A percentile compares a stretch with the other conserved stretches of the same genome.
These are phyloP conservation scores for Amphipoea lucens DNA, from an alignment of 2,888 invertebrate genomes.

Conservation along the genomic window DNA sequence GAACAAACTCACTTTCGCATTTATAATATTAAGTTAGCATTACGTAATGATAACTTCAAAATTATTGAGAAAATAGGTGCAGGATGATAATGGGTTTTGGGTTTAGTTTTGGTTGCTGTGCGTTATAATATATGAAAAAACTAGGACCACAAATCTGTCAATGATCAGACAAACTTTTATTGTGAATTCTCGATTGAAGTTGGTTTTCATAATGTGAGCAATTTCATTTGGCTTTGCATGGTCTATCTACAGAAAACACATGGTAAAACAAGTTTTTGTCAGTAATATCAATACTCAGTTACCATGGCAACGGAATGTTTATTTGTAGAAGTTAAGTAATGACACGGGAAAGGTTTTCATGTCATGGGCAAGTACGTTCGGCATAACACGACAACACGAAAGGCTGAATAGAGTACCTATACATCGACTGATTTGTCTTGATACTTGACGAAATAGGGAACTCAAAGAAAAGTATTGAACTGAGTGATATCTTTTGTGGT, in stretches of 20 bases:
- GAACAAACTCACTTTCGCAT: too few species aligned
- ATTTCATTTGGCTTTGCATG: background rate
- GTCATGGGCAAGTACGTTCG: slow-evolving; percentile 41
- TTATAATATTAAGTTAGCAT: background rate
- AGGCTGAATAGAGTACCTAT: slow-evolving; percentile 10
- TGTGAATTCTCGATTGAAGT: background rate
- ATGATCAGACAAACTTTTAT: background rate
- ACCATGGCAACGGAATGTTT: slow-evolving; percentile 32
- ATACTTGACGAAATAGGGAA: background rate
- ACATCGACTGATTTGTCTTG: background rate
- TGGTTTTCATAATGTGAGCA: background rate
- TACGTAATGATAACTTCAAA: background rate
- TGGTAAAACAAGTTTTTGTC: background rate
- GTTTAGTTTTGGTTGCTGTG: background rate
- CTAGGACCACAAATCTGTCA: too few species aligned
- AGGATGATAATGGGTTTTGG: background rate
- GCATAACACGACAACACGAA: slow-evolving; percentile 34
- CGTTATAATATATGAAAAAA: too few species aligned
- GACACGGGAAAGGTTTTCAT: slow-evolving; percentile 39
- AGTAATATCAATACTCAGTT: slow-evolving; percentile 8
- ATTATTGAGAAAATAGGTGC: too few species aligned
- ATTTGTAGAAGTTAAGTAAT: slow-evolving; percentile 34
- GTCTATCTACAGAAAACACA: background rate
- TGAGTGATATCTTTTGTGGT: background rate
- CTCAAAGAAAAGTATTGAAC: background rate